Evolutionary conservation across 2,888 invertebrate species (phyloP).

Genomic region (Allolobophora icterica): DNA sequence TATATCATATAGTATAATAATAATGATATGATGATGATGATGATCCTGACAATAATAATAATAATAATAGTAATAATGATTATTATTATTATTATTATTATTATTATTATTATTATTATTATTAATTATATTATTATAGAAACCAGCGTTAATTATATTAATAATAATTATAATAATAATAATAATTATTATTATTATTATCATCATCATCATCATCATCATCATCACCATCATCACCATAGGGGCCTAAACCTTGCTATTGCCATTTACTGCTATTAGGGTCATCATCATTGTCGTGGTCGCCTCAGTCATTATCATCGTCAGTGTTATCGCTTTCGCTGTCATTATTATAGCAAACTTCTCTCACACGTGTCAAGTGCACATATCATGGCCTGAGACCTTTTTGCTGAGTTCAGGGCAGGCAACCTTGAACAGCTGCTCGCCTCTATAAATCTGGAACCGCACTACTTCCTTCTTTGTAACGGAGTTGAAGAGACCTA

Average conservation of each 20-base stretch:
- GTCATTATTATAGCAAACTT: neutral
- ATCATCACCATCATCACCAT: too few species aligned
- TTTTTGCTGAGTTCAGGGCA: neutral
- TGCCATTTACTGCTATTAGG: too few species aligned
- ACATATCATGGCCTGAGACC: neutral
- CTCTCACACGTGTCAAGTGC: too few species aligned
- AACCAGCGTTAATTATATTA: too few species aligned
- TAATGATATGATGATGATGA: too few species aligned
- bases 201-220: neutral
- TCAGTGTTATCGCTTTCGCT: neutral
- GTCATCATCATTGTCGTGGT: neutral
- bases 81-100: too few species aligned
- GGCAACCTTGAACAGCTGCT: neutral
- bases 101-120: too few species aligned
- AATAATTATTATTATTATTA: slow-evolving; percentile 30
- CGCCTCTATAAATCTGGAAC: neutral
- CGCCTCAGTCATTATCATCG: neutral
- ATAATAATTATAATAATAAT: too few species aligned
- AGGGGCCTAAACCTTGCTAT: neutral
- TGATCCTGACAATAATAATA: too few species aligned
- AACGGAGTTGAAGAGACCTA: slow-evolving; percentile 9
- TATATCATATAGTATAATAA: too few species aligned
- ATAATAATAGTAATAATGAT: too few species aligned
- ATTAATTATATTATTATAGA: too few species aligned
- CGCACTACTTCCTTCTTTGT: neutral